Percentiles rank a stretch among this genome's conserved stretches.
These are phyloP conservation scores for Lagopus muta DNA, from an alignment of 2,113 vertebrate genomes.

Conservation along the genomic window DNA sequence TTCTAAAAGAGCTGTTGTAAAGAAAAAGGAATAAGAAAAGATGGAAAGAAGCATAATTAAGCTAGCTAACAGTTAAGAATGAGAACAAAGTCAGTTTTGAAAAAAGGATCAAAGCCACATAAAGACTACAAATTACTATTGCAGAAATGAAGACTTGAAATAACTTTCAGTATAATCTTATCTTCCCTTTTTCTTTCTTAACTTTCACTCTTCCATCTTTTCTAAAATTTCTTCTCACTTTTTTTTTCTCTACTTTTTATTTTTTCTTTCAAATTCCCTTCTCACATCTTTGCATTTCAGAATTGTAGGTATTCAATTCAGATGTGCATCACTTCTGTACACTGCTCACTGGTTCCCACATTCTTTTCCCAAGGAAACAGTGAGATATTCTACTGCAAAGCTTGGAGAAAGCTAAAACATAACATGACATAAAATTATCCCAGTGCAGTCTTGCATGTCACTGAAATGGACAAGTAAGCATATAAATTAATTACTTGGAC, in stretches of 20 bases:
- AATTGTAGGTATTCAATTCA: background rate
- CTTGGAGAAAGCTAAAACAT: background rate
- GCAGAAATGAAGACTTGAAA: background rate
- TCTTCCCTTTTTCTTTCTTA: background rate
- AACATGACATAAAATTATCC: background rate
- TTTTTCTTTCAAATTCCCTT: background rate
- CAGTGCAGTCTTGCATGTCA: background rate
- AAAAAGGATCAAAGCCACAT: slow-evolving; percentile 17
- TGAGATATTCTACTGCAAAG: background rate
- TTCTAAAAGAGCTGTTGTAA: background rate
- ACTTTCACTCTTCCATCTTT: background rate
- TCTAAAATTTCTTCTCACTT: background rate
- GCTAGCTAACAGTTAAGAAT: background rate
- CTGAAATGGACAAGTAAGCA: background rate
- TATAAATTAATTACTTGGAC: background rate
- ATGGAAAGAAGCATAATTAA: background rate
- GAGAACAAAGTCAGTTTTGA: background rate
- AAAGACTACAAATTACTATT: background rate
- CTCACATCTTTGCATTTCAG: background rate
- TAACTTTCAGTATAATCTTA: background rate
- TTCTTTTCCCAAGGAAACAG: background rate
- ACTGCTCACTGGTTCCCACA: background rate
- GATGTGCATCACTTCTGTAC: fast-evolving
- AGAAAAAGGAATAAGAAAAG: slow-evolving; percentile 1
- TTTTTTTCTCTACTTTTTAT: background rate